A percentile compares a stretch with the other conserved stretches of the same genome.
phyloP scores from a whole-genome alignment of 2,888 invertebrate species.

The Pantelozetes paolii region DNA sequence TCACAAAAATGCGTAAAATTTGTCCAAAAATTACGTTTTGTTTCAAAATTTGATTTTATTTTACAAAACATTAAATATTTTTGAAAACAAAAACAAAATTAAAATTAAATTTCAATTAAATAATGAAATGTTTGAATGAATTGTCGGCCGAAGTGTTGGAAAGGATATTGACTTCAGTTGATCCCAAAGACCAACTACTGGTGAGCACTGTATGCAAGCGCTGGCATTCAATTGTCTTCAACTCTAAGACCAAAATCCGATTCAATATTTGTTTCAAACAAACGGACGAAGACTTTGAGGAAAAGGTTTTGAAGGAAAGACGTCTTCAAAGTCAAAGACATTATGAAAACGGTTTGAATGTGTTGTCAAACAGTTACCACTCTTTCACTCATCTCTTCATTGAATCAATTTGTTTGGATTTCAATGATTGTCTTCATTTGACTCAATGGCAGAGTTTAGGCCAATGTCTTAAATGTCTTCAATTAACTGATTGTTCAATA shows the following conservation, averaged over 20 bases:
- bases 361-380: neutral
- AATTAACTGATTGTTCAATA: conserved; percentile 24
- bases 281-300: conserved; percentile 10
- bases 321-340: neutral
- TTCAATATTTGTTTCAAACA: conserved; percentile 2
- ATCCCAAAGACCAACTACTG: neutral
- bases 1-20: too few species aligned
- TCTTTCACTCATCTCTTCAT: neutral
- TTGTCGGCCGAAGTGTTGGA: conserved; percentile 8
- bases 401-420: neutral
- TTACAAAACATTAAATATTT: too few species aligned
- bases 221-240: conserved; percentile 1
- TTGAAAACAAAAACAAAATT: neutral
- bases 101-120: neutral
- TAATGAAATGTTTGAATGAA: neutral
- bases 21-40: too few species aligned
- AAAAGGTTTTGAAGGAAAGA: neutral
- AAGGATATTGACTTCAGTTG: neutral
- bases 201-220: conserved; percentile 2
- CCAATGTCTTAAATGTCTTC: neutral
- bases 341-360: neutral
- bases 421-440: neutral
- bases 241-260: neutral
- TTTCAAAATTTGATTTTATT: too few species aligned
- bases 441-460: conserved; percentile 12